phyloP scores from a whole-genome alignment of 2,888 invertebrate genomes.

The Ditula angustiorana region DNA sequence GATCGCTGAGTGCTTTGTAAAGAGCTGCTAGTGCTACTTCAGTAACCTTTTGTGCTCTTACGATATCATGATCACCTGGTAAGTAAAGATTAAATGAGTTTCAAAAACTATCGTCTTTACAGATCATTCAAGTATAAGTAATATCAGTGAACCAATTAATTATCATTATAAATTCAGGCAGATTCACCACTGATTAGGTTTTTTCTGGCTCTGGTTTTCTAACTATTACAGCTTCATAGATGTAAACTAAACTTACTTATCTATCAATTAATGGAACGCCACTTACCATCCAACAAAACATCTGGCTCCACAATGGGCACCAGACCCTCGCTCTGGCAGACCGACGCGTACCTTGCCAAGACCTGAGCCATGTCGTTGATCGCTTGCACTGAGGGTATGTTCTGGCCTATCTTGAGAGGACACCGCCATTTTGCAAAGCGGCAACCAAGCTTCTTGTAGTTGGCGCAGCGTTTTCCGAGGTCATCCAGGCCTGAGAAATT shows the following conservation, averaged over 20 bases:
- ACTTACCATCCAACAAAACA: slow-evolving; percentile 95
- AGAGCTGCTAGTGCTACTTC: slow-evolving; percentile 96
- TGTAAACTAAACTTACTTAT: too few relatives aligned
- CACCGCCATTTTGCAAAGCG: slow-evolving; percentile 98
- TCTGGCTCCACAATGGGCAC: slow-evolving; percentile 99
- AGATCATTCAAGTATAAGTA: too few relatives aligned
- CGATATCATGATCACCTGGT: slow-evolving; percentile 92
- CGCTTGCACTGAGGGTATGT: slow-evolving; percentile 94
- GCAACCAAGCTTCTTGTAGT: slow-evolving; percentile 97
- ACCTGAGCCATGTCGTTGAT: slow-evolving; percentile 97
- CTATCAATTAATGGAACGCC: too few relatives aligned
- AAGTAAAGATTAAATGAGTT: neutral
- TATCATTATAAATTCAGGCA: too few relatives aligned
- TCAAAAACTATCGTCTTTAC: too few relatives aligned
- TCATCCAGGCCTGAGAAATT: slow-evolving; percentile 91
- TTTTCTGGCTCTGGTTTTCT: too few relatives aligned
- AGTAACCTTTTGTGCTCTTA: slow-evolving; percentile 95
- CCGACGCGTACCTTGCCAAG: slow-evolving; percentile 96
- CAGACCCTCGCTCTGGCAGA: slow-evolving; percentile 96
- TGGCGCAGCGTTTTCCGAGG: slow-evolving; percentile 94
- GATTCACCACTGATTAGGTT: too few relatives aligned
- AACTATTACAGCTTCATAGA: too few relatives aligned
- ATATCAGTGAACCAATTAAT: too few relatives aligned
- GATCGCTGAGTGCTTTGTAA: slow-evolving; percentile 97
- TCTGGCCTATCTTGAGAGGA: slow-evolving; percentile 94